phyloP scores from a whole-genome alignment of 1,140 invertebrate species.

The Pentalonia nigronervosa region DNA sequence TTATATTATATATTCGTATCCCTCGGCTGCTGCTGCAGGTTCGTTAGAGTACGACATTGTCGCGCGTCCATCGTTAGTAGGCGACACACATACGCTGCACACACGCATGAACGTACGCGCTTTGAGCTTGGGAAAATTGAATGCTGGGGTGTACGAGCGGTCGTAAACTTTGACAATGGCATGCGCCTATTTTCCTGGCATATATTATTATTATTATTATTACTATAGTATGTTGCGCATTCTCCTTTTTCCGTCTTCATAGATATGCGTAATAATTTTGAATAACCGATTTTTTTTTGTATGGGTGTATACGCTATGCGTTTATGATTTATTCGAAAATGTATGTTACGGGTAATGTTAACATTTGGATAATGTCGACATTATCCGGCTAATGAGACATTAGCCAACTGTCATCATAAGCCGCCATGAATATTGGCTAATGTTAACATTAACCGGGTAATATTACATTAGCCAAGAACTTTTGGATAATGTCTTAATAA shows the following conservation, averaged over 20 bases:
- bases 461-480: too few relatives aligned
- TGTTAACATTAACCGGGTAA: too few relatives aligned
- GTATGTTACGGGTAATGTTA: too few relatives aligned
- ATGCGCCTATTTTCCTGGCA: background rate
- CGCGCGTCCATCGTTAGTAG: slow-evolving; percentile 37
- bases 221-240: background rate
- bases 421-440: too few relatives aligned
- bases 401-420: too few relatives aligned
- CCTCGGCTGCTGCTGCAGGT: background rate
- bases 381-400: too few relatives aligned
- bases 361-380: too few relatives aligned
- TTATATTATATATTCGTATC: background rate
- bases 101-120: slow-evolving; percentile 7
- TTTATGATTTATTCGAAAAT: background rate
- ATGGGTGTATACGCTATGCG: background rate
- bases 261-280: background rate
- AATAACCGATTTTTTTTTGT: background rate
- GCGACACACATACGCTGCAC: background rate
- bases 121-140: slow-evolving; percentile 28
- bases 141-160: background rate
- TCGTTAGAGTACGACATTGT: slow-evolving; percentile 50
- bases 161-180: slow-evolving; percentile 51
- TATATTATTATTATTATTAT: background rate
- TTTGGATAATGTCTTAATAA: too few relatives aligned
- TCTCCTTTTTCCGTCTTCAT: background rate